These are phyloP conservation scores for Synergus umbraculus DNA, from an alignment of 2,888 invertebrate genomes.

Conservation along the genomic window DNA sequence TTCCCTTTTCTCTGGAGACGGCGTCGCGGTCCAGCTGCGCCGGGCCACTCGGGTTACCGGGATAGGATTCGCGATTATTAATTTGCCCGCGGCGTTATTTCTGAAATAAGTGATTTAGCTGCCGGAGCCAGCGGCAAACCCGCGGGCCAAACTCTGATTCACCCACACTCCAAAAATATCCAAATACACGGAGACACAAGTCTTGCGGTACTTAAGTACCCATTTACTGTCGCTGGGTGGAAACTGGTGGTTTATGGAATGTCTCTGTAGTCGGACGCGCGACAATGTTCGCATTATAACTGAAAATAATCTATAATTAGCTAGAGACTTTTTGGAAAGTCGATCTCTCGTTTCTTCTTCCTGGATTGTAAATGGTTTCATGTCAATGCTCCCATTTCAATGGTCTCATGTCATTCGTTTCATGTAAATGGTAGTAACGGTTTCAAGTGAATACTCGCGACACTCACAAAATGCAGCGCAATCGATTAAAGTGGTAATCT, in stretches of 20 bases:
- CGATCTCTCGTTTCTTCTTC: constrained; percentile 3
- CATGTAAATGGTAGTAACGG: constrained; percentile 15
- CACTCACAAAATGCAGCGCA: constrained; percentile 21
- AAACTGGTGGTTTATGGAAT: constrained; percentile 48
- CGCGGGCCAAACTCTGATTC: constrained; percentile 73
- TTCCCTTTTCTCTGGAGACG: constrained; percentile 32
- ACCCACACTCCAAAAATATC: constrained; percentile 75
- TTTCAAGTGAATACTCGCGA: constrained; percentile 1
- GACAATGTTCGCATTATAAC: constrained; percentile 42
- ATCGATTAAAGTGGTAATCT: constrained; percentile 47
- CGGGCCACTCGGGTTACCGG: constrained; percentile 51
- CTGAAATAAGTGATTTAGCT: constrained; percentile 74
- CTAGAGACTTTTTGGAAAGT: too few species aligned
- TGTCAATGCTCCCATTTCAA: constrained; percentile 3
- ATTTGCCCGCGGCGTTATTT: constrained; percentile 72
- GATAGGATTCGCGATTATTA: constrained; percentile 68
- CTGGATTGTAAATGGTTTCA: constrained; percentile 17
- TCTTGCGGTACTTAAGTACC: constrained; percentile 57
- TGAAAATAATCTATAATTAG: too few species aligned
- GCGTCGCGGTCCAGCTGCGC: constrained; percentile 47
- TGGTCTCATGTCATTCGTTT: constrained; percentile 10
- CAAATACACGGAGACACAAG: constrained; percentile 60
- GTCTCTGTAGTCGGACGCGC: constrained; percentile 47
- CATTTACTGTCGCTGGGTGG: constrained; percentile 54
- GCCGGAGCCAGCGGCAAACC: constrained; percentile 55